Evolutionary conservation across 2,888 invertebrate genomes (phyloP).

Genomic region (Phengaris alcon): DNA sequence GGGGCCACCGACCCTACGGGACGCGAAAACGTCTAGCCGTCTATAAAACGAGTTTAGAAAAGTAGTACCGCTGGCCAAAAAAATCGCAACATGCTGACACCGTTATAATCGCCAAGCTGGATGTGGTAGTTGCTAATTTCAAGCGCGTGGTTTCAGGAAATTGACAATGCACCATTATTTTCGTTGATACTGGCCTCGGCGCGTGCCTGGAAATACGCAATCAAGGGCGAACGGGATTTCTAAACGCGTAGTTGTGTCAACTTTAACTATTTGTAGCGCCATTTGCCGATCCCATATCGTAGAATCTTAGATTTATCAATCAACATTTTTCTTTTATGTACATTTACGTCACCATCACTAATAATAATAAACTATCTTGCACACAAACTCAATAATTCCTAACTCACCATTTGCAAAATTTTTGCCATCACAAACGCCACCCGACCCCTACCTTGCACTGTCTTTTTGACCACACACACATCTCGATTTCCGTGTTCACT

Average conservation of each 20-base stretch:
- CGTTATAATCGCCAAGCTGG: conserved; percentile 80
- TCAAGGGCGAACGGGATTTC: conserved; percentile 67
- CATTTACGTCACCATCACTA: conserved; percentile 67
- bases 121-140: conserved; percentile 76
- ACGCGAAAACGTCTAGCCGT: conserved; percentile 79
- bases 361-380: conserved; percentile 56
- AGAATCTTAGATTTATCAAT: conserved; percentile 69
- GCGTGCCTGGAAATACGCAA: conserved; percentile 65
- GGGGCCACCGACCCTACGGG: conserved; percentile 79
- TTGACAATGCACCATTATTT: conserved; percentile 71
- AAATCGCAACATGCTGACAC: conserved; percentile 81
- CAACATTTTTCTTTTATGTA: conserved; percentile 65
- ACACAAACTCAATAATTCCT: conserved; percentile 70
- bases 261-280: conserved; percentile 79
- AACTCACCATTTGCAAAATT: conserved; percentile 88
- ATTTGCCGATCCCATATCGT: conserved; percentile 77
- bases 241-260: conserved; percentile 80
- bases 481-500: conserved; percentile 81
- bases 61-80: conserved; percentile 80
- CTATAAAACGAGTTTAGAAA: conserved; percentile 80
- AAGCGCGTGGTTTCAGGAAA: conserved; percentile 66
- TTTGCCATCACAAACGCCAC: conserved; percentile 89
- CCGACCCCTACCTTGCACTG: conserved; percentile 88
- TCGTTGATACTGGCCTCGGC: conserved; percentile 67
- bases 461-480: conserved; percentile 82